Percentiles rank a stretch among this genome's conserved stretches.
Conservation (phyloP, 2,797 vertebrate genomes). For the Cyclura pinguis region DNA sequence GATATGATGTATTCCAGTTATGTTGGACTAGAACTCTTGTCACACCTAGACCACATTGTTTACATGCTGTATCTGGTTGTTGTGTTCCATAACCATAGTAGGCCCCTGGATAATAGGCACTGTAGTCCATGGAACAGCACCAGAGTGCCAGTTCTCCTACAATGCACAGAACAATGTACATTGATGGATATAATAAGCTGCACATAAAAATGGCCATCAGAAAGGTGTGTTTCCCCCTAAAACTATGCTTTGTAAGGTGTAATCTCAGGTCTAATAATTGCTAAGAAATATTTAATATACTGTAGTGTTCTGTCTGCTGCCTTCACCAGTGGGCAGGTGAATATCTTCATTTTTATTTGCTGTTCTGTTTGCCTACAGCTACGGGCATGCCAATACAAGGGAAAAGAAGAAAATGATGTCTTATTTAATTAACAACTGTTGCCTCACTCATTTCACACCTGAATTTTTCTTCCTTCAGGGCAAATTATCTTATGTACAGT, state of each 20-base stretch:
- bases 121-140: no score
- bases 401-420: constrained; percentile 54
- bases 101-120: no score
- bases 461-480: constrained; percentile 77
- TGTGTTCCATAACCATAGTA: no score
- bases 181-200: constrained; percentile 9
- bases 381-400: constrained; percentile 76
- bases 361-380: constrained; percentile 73
- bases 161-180: background rate
- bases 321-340: constrained; percentile 49
- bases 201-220: constrained; percentile 30
- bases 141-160: background rate
- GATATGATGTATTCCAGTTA: background rate
- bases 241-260: constrained; percentile 37
- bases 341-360: constrained; percentile 62
- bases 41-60: background rate
- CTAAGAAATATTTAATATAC: constrained; percentile 68
- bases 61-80: no score
- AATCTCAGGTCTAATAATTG: constrained; percentile 68
- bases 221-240: constrained; percentile 46
- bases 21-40: background rate
- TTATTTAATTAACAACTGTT: constrained; percentile 78
- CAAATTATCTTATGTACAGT: constrained; percentile 55
- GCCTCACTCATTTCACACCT: constrained; percentile 76
- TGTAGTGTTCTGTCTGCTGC: constrained; percentile 65